A percentile compares a stretch with the other conserved stretches of the same genome.
These are phyloP conservation scores for Polietes domitor DNA, from an alignment of 2,888 invertebrate genomes.

Conservation along the genomic window DNA sequence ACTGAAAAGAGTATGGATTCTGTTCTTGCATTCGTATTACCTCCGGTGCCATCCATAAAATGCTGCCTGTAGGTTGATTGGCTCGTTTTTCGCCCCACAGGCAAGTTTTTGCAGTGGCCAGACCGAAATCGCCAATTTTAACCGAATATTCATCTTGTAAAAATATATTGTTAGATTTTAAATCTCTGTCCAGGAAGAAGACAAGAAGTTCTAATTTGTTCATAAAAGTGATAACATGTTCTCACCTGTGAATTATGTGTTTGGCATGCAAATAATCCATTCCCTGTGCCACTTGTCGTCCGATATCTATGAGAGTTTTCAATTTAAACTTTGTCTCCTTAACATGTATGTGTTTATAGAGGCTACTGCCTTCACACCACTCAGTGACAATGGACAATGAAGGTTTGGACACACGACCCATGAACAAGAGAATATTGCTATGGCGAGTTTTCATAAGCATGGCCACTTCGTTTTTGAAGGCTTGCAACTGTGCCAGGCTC, in stretches of 20 bases:
- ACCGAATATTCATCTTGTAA: slow-evolving; percentile 98
- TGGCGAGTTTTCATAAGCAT: slow-evolving; percentile 96
- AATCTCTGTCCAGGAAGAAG: slow-evolving; percentile 84
- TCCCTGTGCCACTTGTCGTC: slow-evolving; percentile 98
- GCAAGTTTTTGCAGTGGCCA: slow-evolving; percentile 98
- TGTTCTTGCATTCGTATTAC: slow-evolving; percentile 98
- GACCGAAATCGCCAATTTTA: slow-evolving; percentile 99
- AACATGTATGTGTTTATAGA: slow-evolving; percentile 98
- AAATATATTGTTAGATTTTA: slow-evolving; percentile 99
- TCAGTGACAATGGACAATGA: slow-evolving; percentile 99
- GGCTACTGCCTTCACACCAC: slow-evolving; percentile 99
- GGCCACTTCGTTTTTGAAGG: slow-evolving; percentile 99
- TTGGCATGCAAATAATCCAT: slow-evolving; percentile 99
- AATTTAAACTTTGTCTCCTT: slow-evolving; percentile 96
- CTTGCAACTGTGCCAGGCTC: slow-evolving; percentile 96
- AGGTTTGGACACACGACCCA: slow-evolving; percentile 99
- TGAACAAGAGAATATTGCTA: slow-evolving; percentile 98
- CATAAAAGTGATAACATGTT: slow-evolving; percentile 72
- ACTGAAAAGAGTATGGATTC: slow-evolving; percentile 98
- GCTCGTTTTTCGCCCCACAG: slow-evolving; percentile 97
- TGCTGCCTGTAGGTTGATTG: slow-evolving; percentile 97
- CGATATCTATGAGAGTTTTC: slow-evolving; percentile 96
- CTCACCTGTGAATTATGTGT: slow-evolving; percentile 93
- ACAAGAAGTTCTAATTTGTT: too few relatives aligned
- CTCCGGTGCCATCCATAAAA: slow-evolving; percentile 99